phyloP scores from a whole-genome alignment of 2,113 vertebrate genomes.

The Rhabdornis inornatus region DNA sequence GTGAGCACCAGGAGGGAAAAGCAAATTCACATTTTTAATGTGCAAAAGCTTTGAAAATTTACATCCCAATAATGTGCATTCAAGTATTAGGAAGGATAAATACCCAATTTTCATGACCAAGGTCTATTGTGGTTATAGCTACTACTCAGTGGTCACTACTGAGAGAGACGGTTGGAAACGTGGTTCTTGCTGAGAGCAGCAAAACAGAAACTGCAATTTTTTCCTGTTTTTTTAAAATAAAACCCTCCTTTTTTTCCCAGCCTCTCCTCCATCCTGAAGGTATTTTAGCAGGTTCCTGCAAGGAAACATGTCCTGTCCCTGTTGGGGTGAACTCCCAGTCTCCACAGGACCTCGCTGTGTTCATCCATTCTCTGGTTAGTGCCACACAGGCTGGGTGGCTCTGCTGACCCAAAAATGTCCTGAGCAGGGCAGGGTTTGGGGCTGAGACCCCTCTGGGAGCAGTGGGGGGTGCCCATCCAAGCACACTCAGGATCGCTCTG shows the following conservation, averaged over 20 bases:
- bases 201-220: conserved; percentile 12
- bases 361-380: neutral
- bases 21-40: neutral
- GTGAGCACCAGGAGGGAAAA: fast-evolving
- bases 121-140: neutral
- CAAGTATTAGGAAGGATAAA: neutral
- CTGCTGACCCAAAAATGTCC: neutral
- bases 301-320: neutral
- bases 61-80: neutral
- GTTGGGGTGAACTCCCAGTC: neutral
- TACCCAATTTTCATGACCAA: fast-evolving
- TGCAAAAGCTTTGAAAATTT: neutral
- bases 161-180: fast-evolving
- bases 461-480: fast-evolving
- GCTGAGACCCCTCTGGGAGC: neutral
- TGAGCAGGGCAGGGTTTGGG: fast-evolving
- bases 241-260: neutral
- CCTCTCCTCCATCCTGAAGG: neutral
- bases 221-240: neutral
- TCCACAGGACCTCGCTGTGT: fast-evolving
- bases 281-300: neutral
- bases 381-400: fast-evolving
- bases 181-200: neutral
- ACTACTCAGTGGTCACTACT: neutral
- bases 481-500: fast-evolving